These are phyloP conservation scores for Rhingia rostrata DNA, from an alignment of 2,888 invertebrate species.

Conservation along the genomic window DNA sequence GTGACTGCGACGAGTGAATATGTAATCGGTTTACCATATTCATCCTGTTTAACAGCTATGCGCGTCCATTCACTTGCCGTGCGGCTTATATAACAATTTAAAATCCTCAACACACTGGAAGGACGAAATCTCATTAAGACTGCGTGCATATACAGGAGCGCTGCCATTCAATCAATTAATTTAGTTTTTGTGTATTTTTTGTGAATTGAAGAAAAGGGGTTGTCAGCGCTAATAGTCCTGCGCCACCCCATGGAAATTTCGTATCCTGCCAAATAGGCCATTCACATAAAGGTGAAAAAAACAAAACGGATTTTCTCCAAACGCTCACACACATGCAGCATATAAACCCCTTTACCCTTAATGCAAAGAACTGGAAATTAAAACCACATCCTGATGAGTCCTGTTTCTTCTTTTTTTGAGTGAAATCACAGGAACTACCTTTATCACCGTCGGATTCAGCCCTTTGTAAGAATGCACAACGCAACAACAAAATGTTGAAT, in stretches of 20 bases:
- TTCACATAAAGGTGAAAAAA: constrained; percentile 62
- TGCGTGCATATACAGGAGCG: constrained; percentile 38
- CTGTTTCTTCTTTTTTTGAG: neutral
- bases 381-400: constrained; percentile 68
- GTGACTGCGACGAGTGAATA: constrained; percentile 31
- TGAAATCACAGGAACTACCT: constrained; percentile 57
- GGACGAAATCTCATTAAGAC: constrained; percentile 69
- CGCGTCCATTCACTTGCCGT: constrained; percentile 62
- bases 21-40: constrained; percentile 73
- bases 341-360: constrained; percentile 22
- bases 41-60: constrained; percentile 69
- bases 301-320: constrained; percentile 20
- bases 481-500: constrained; percentile 12
- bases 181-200: constrained; percentile 65
- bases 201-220: constrained; percentile 55
- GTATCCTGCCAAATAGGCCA: constrained; percentile 43
- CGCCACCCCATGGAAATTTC: constrained; percentile 57
- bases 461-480: constrained; percentile 17
- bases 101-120: constrained; percentile 40
- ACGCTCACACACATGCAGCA: constrained; percentile 2
- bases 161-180: constrained; percentile 72
- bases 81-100: constrained; percentile 6
- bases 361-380: constrained; percentile 29
- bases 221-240: constrained; percentile 55
- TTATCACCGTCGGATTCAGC: constrained; percentile 39